These are phyloP conservation scores for Lacerta viridis DNA, from an alignment of 2,797 vertebrate genomes.

Conservation along the genomic window DNA sequence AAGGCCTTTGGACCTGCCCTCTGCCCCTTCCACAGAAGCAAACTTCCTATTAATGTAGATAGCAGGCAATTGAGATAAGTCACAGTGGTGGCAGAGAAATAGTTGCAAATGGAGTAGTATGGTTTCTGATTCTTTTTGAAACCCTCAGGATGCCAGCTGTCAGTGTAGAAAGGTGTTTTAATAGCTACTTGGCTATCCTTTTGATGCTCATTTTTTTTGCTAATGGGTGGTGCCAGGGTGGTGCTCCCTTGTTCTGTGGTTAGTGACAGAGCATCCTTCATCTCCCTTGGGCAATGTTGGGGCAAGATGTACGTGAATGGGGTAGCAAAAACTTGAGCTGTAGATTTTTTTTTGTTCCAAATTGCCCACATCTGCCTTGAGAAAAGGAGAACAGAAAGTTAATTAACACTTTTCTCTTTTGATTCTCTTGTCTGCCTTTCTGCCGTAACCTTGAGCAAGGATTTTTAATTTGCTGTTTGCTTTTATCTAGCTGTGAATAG, in stretches of 20 bases:
- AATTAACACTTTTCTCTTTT: conserved; percentile 62
- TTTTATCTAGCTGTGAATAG: not conserved
- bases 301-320: not conserved
- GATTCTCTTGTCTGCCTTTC: conserved; percentile 69
- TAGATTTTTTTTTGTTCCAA: not conserved
- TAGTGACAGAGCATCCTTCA: not conserved
- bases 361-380: not conserved
- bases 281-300: not conserved
- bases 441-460: conserved; percentile 44
- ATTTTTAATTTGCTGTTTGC: not conserved
- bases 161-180: no score
- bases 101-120: not conserved
- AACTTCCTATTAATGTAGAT: not conserved
- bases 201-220: no score
- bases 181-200: no score
- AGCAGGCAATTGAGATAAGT: not conserved
- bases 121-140: not conserved
- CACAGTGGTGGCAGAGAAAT: not conserved
- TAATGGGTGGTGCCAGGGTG: not conserved
- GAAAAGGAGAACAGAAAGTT: conserved; percentile 64
- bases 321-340: not conserved
- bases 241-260: not conserved
- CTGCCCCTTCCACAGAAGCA: not conserved
- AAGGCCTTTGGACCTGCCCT: no score
- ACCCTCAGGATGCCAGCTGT: not conserved